A percentile compares a stretch with the other conserved stretches of the same genome.
Evolutionary conservation across 2,888 invertebrate species (phyloP).

Genomic region (Mechanitis mazaeus): DNA sequence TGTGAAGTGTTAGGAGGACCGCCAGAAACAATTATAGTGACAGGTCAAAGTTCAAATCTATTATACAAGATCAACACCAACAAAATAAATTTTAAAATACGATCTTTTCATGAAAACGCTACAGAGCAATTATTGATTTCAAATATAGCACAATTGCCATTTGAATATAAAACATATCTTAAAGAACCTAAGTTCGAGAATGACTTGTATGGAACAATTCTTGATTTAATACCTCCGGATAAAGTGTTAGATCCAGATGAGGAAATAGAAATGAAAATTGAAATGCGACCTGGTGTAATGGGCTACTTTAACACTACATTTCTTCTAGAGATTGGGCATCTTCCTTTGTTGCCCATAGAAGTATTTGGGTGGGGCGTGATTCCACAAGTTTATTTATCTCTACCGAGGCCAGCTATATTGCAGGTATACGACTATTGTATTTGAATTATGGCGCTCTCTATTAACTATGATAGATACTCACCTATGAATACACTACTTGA

Average conservation of each 20-base stretch:
- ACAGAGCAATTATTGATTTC: slow-evolving; percentile 53
- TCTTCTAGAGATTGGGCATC: slow-evolving; percentile 73
- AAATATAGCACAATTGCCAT: slow-evolving; percentile 69
- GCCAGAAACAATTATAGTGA: slow-evolving; percentile 64
- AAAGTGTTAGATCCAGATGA: slow-evolving; percentile 61
- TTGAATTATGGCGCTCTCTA: slow-evolving; percentile 12
- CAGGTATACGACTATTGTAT: slow-evolving; percentile 11
- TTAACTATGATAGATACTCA: neutral
- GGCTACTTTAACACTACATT: slow-evolving; percentile 72
- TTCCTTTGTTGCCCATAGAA: slow-evolving; percentile 70
- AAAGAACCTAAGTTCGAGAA: slow-evolving; percentile 50
- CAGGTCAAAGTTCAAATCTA: slow-evolving; percentile 71
- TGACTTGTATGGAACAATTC: slow-evolving; percentile 60
- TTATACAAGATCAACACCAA: slow-evolving; percentile 66
- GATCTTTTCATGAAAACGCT: slow-evolving; percentile 62
- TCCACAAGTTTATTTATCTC: slow-evolving; percentile 74
- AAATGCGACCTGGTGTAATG: slow-evolving; percentile 72
- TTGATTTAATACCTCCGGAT: slow-evolving; percentile 59
- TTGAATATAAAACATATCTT: slow-evolving; percentile 62
- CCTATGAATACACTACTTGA: too few relatives aligned
- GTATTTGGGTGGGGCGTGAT: slow-evolving; percentile 77
- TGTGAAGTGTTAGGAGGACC: slow-evolving; percentile 78
- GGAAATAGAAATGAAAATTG: slow-evolving; percentile 56
- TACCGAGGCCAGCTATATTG: slow-evolving; percentile 57
- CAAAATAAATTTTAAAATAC: slow-evolving; percentile 62